Conservation (phyloP, 2,113 vertebrate genomes). For the Cervus canadensis region DNA sequence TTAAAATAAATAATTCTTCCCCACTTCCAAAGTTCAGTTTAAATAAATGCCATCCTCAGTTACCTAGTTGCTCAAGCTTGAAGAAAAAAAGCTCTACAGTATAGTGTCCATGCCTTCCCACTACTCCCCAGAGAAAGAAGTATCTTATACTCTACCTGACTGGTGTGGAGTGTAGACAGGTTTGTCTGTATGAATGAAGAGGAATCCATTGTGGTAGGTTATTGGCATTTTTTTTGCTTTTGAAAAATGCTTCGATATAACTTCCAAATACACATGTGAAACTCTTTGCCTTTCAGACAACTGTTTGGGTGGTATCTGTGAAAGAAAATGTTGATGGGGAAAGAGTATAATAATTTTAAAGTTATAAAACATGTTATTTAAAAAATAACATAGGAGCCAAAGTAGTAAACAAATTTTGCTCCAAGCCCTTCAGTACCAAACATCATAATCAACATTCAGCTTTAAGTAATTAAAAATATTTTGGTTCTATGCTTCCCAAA, state of each 20-base stretch:
- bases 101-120: neutral
- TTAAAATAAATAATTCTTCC: neutral
- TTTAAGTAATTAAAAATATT: neutral
- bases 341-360: neutral
- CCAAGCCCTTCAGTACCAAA: neutral
- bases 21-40: neutral
- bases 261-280: slow-evolving; percentile 84
- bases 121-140: neutral
- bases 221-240: slow-evolving; percentile 80
- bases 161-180: slow-evolving; percentile 93
- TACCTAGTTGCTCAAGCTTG: neutral
- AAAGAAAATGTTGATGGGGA: slow-evolving; percentile 32
- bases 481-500: neutral
- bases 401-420: neutral
- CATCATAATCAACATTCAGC: neutral
- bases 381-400: neutral
- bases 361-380: neutral
- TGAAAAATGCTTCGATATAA: slow-evolving; percentile 84
- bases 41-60: neutral
- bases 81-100: neutral
- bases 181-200: slow-evolving; percentile 94
- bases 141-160: slow-evolving; percentile 79
- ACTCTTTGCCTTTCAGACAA: slow-evolving; percentile 66
- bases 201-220: slow-evolving; percentile 88
- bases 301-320: slow-evolving; percentile 82